Base-by-base conservation (phyloP, 1,140 invertebrate species). In the Littorina saxatilis region DNA sequence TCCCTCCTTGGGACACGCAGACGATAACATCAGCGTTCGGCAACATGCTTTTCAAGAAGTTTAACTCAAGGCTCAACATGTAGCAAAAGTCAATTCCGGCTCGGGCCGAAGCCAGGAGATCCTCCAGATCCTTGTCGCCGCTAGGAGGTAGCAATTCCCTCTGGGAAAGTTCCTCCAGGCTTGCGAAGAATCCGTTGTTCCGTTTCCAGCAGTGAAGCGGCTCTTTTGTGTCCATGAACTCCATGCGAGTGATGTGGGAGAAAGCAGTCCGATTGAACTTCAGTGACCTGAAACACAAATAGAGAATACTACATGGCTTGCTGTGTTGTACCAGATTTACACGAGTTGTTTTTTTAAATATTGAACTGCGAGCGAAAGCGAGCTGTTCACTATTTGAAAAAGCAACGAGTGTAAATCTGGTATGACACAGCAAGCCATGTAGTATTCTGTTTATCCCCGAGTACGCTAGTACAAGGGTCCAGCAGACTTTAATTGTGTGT, bases 191-290 rank as follows among this genome's bases (percentile, higher is more conserved):
- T 11, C 70, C 70, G 20, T 50, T 27, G 43, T 39, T 39, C n/a
- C 70, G 40, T n/a, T 73, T 73, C 70, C 70, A 73, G 20, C 70
- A 73, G 70, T 73, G 70, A 23, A 73, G 40, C 2, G 66, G 66
- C 35, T 29, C n/a, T 27, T 39, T 23, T 11, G n/a, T n/a, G 29
- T 27, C 32, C 23, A 73, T 20, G 40, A 73, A 73, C 11, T 39
- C 15, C 37, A 50, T 39, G 4, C 50, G 23, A 2, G 70, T 73
- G 23, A 73, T 29, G 4, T 73, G 70, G 5, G 39, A 23, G 13
- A 73, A 29, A 15, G 20, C 23, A 23, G 50, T 27, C 2, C 37
- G 23, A 2, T 32, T 23, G 7, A 50, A 27, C 23, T 29, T 27
- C 70, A 73, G n/a, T 15, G 70, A 43, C 29, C 70, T 73, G 70